Base-by-base conservation (phyloP, 2,888 invertebrate genomes). In the Arge pagana region DNA sequence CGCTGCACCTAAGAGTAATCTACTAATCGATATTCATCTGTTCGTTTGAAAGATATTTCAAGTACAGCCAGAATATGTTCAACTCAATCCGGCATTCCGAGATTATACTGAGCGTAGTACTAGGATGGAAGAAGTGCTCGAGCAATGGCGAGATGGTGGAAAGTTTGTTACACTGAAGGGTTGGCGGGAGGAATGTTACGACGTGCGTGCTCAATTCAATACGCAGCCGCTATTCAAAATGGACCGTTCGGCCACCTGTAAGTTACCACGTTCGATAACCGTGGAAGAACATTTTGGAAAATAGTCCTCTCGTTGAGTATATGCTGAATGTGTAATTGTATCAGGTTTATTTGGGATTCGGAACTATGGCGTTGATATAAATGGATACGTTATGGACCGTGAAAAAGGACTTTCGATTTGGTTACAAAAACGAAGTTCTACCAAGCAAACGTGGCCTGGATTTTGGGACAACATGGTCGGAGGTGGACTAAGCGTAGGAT, bases 391-490 rank as follows among this genome's bases (percentile, higher is more conserved):
- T 45, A 85, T 84, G 70, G 89, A 93, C 78, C 90, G 91, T 26
- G 85, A 86, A 43, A 88, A 88, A 76, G 92, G 94, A 4, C 79
- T 94, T 36, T 93, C 92, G 78, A 85, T 94, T 70, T 96, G 96
- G 96, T 81, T 96, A 66, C 96, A 95, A 75, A 90, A 90, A 71
- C 83, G 96, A 66, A 90, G 95, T 60, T 84, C 88, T 56, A 93
- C 89, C 45, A 96, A 96, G 80, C 92, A 92, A 77, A 96, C 96
- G 31, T 96, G 94, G 91, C 96, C 96, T 55, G 92, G 91, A 80
- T 93, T 91, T 78, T 90, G 93, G 88, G 96, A 96, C 76, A 95
- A 94, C 73, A 93, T 96, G 87, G 95, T 94, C 30, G 93, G 93
- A 60, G 96, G 96, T 48, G 96, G 96, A 3, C 76, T 96, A 43